A percentile compares a stretch with the other conserved stretches of the same genome.
These are phyloP conservation scores for Littorina saxatilis DNA, from an alignment of 1,140 invertebrate genomes.

Conservation along the genomic window DNA sequence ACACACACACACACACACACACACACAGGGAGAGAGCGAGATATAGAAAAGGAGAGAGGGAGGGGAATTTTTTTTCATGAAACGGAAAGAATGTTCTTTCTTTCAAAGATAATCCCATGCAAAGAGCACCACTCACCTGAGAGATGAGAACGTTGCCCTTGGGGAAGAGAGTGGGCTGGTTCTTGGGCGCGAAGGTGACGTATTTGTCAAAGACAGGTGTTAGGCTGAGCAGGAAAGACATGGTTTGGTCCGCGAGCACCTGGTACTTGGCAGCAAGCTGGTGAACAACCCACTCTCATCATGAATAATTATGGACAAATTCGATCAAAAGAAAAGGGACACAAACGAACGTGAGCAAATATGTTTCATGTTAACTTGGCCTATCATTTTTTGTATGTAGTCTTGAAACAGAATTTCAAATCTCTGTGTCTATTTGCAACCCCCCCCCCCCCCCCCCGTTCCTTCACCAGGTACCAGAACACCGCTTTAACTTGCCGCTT, in stretches of 20 bases:
- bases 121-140: conserved; percentile 3
- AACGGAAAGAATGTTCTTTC: no score
- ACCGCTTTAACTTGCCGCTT: no score
- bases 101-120: no score
- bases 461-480: no score
- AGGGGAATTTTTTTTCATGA: no score
- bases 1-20: not conserved
- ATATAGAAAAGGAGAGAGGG: no score
- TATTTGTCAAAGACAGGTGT: not conserved
- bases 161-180: not conserved
- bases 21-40: no score
- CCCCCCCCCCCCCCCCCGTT: no score
- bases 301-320: not conserved
- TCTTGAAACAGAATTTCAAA: no score
- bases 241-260: not conserved
- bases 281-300: no score
- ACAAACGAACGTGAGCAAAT: not conserved
- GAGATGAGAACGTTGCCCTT: not conserved
- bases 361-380: not conserved
- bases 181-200: not conserved
- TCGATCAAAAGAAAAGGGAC: not conserved
- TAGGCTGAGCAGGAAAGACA: not conserved
- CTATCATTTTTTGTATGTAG: no score
- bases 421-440: no score
- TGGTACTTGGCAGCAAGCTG: not conserved